Evolutionary conservation across 2,888 invertebrate genomes (phyloP), one percentile per base, ranked within the genome.

Genomic region (Steinernema scapterisci): DNA sequence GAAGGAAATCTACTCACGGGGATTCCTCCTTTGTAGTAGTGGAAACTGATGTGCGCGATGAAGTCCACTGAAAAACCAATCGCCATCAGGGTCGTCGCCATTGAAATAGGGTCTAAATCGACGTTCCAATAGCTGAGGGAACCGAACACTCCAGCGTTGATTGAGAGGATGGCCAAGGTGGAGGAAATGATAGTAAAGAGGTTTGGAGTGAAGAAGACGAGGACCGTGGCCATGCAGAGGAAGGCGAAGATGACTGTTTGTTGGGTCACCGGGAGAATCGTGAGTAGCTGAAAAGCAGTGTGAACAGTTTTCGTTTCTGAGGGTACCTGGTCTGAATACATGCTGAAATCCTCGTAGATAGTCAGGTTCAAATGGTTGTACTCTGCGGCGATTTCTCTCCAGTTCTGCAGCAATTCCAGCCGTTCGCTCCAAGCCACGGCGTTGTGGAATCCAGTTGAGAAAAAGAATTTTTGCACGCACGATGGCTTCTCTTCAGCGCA

Each of bases 31-130:
- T 87, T 87, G 80, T 87, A 86, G 73, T 86, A 86, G 72, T 86
- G 86, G 82, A 85, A 86, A 3, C 83, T 85, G 74, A 86, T 82
- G 63, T 86, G 86, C 16, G 86, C 86, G 13, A 87, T 84, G 73
- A 85, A 86, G 54, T 86, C 86, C 11, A 86, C 86, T 16, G 85
- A 86, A 75, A 86, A 86, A 23, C 86, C 86, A 48, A 86, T 86
- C 27, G 86, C 85, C 86, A 86, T 86, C 1, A 85, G 48, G 21
- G 77, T 77, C 9, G 80, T 72, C 1, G 83, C 75, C 79, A 78
- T 82, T n/a, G 84, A 85, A 72, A 87, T 85, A 0, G 87, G 86
- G 76, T 87, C 87, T 73, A 87, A 75, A 56, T 87, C 87, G 44
- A 87, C 81, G 52, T 81, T 79, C 81, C 83, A 81, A 72, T 83